These are phyloP conservation scores for Salpingus planirostris DNA, from an alignment of 2,888 invertebrate genomes.

Conservation along the genomic window DNA sequence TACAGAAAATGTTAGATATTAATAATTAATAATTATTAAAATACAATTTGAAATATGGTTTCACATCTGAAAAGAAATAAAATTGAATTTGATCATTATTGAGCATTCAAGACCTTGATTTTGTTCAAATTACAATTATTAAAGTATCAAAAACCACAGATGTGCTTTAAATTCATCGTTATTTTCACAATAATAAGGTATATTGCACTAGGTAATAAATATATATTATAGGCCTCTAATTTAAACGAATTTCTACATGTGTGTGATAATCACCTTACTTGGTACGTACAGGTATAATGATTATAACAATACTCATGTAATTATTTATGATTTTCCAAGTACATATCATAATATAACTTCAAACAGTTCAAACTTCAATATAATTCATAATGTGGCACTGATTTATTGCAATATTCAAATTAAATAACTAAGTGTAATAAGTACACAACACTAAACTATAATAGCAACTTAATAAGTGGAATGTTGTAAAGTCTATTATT, in stretches of 20 bases:
- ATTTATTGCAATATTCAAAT: constrained; percentile 15
- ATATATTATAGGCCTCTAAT: constrained; percentile 14
- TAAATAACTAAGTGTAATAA: constrained; percentile 12
- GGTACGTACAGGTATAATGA: constrained; percentile 7
- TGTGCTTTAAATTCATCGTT: constrained; percentile 10
- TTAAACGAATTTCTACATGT: constrained; percentile 9
- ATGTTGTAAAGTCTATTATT: constrained; percentile 4
- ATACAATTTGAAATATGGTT: no score
- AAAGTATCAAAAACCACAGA: constrained; percentile 15
- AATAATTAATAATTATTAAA: no score
- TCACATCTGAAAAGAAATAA: constrained; percentile 4
- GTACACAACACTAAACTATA: constrained; percentile 10
- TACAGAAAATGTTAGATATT: no score
- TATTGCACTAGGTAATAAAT: constrained; percentile 15
- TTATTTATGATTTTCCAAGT: constrained; percentile 8
- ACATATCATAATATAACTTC: no score
- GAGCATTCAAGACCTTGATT: constrained; percentile 11
- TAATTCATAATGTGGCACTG: constrained; percentile 16
- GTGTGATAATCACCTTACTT: constrained; percentile 7
- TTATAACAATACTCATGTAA: constrained; percentile 10
- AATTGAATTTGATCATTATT: constrained; percentile 2
- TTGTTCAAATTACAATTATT: constrained; percentile 10
- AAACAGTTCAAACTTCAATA: no score
- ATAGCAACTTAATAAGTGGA: constrained; percentile 7
- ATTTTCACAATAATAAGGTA: constrained; percentile 6